Base-by-base conservation (phyloP, 2,888 invertebrate genomes). In the Nomada fabriciana region DNA sequence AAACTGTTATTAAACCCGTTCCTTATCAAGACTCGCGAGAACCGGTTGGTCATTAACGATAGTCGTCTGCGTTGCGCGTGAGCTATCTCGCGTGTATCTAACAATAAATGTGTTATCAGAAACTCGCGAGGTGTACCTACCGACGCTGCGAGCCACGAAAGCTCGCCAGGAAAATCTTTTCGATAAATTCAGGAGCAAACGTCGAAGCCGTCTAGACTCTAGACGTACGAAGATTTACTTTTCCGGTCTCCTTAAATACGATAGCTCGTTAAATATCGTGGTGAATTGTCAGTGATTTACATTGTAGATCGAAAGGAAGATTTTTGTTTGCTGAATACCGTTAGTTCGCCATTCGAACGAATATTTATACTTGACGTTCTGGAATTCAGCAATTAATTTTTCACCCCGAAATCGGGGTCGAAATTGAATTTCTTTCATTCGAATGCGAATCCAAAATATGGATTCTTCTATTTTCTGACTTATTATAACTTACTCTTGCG, bases 1-100 rank as follows among this genome's bases (percentile, higher is more conserved):
- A 71, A 71, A 71, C 76, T 57, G 23, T 76, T 76, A 76, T 72
- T 64, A 72, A 76, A 76, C 63, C 13, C 36, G 63, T 72, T 76
- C 20, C 64, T 64, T 72, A 76, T 76, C 76, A 36, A 20, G 20
- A 36, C 25, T 29, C 25, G 64, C n/a, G 76, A 29, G 55, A 76
- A 76, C 71, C 76, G 71, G 71, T 76, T 72, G n/a, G 57, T 72
- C 55, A 59, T 72, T 72, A 72, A 76, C 42, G 64, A 71, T 25
- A 50, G 20, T 11, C 13, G 64, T 4, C 18, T 25, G 36, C 23
- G 43, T 61, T 55, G 55, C n/a, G 20, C 42, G 15, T 7, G 43
- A 23, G 23, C 10, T 73, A 53, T 67, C 36, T 60, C 57, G 57
- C 23, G 50, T 50, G 50, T 50, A 65, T 47, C 15, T 18, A 59